Conservation (phyloP, 2,797 vertebrate species). For the Amniataba percoides region DNA sequence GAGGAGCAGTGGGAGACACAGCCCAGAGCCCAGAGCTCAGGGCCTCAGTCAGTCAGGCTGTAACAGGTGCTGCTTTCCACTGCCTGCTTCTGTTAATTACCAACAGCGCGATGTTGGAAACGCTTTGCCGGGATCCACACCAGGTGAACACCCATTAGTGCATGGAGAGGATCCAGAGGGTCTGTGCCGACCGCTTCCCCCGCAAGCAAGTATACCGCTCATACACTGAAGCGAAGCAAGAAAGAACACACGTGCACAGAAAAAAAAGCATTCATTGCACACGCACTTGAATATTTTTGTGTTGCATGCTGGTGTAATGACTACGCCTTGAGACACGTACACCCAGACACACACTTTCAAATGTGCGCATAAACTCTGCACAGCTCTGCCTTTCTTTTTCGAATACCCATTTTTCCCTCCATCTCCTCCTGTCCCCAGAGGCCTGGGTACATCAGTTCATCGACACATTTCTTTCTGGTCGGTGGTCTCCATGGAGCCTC, state of each 20-base stretch:
- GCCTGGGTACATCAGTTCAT: conserved; percentile 77
- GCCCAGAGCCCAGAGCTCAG: conserved; percentile 66
- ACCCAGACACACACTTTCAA: conserved; percentile 26
- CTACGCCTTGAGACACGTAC: conserved; percentile 35
- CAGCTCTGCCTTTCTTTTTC: conserved; percentile 35
- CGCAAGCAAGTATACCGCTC: conserved; percentile 1
- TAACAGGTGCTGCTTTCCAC: conserved; percentile 86
- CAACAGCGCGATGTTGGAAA: conserved; percentile 74
- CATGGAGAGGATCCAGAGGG: conserved; percentile 80
- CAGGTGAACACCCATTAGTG: conserved; percentile 82
- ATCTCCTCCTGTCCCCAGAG: conserved; percentile 62
- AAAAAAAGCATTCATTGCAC: conserved; percentile 19
- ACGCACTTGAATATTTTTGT: conserved; percentile 30
- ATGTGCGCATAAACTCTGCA: conserved; percentile 12
- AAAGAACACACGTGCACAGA: conserved; percentile 2
- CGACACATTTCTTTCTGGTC: conserved; percentile 75
- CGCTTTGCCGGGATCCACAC: conserved; percentile 73
- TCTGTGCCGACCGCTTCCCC: conserved; percentile 52
- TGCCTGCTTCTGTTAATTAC: conserved; percentile 86
- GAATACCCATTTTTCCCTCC: conserved; percentile 62
- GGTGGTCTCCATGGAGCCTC: conserved; percentile 78
- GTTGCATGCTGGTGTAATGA: conserved; percentile 28
- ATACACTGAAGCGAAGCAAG: conserved; percentile 32
- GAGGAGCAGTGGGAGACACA: conserved; percentile 62
- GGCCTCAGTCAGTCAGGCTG: conserved; percentile 72